A percentile compares a stretch with the other conserved stretches of the same genome.
These are phyloP conservation scores for Chrysotoxum bicinctum DNA, from an alignment of 2,888 invertebrate species.

Conservation along the genomic window DNA sequence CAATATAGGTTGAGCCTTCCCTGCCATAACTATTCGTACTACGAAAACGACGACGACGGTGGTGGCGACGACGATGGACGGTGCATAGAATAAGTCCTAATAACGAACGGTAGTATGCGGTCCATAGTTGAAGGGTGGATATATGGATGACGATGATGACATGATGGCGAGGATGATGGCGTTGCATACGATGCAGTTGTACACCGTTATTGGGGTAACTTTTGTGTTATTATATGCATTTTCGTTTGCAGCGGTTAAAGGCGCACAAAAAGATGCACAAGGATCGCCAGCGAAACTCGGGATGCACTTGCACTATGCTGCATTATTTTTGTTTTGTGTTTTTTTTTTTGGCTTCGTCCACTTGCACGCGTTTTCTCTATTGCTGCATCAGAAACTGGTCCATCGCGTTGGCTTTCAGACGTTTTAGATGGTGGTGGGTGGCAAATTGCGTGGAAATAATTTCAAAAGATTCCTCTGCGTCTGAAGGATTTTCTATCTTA, in stretches of 20 bases:
- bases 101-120: constrained; percentile 30
- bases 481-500: not conserved
- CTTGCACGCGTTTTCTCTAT: constrained; percentile 31
- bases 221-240: constrained; percentile 48
- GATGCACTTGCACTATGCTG: constrained; percentile 40
- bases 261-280: constrained; percentile 45
- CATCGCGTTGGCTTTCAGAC: constrained; percentile 42
- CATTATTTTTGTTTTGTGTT: not conserved
- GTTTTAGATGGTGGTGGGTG: not conserved
- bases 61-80: not conserved
- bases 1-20: constrained; percentile 63
- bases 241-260: constrained; percentile 25
- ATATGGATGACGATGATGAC: constrained; percentile 36
- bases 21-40: not conserved
- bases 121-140: constrained; percentile 37
- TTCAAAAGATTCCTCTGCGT: constrained; percentile 16
- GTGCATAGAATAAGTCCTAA: not conserved
- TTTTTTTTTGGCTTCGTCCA: constrained; percentile 23
- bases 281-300: constrained; percentile 27
- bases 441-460: constrained; percentile 64
- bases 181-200: constrained; percentile 55
- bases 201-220: constrained; percentile 35
- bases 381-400: constrained; percentile 34
- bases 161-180: constrained; percentile 51
- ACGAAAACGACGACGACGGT: not conserved